Base-by-base conservation (phyloP, 1,140 invertebrate species). In the Scylla paramamosain region DNA sequence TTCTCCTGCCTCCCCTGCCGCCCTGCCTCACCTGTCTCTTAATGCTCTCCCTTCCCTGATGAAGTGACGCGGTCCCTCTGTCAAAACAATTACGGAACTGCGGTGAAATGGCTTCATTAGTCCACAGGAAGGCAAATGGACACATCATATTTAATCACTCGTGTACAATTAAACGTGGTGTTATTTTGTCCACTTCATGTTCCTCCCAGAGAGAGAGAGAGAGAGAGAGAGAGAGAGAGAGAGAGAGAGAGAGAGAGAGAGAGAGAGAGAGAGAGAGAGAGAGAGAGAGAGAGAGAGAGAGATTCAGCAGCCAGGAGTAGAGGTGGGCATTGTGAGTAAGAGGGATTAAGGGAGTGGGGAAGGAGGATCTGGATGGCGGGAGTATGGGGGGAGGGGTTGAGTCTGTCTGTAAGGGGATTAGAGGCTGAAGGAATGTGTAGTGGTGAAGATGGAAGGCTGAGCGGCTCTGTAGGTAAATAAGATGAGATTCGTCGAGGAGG, bases 361-460 rank as follows among this genome's bases (percentile, higher is more conserved):
- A 87, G 31, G 39, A 46, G 39, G 84, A 31, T 32, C 31, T 16
- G n/a, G 31, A 87, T 28, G 39, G 84, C 28, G 25, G 39, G 84
- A 87, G 84, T 16, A 16, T 2, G 25, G 84, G 39, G 31, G 2
- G 25, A 10, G 83, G 31, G 83, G 39, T 77, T 77, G 67, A 77
- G 67, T 25, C 67, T 77, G n/a, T 77, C 67, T 77, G 67, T 77
- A 77, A 77, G 25, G 67, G 67, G 67, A 77, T 77, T 77, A 77
- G 67, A 77, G 67, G 67, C 12, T 7, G 67, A n/a, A 77, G 67
- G 67, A 77, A 77, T 77, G 67, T 77, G 67, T 25, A 77, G 67
- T 25, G 67, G 67, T 25, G 67, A 77, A 77, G 67, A 77, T 77
- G 67, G 67, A 77, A 77, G 67, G 67, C 25, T 77, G 67, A 77